Evolutionary conservation across 2,113 vertebrate genomes (phyloP), one percentile per base, ranked within the genome.

Genomic region (Forbesichthys papilliferus): DNA sequence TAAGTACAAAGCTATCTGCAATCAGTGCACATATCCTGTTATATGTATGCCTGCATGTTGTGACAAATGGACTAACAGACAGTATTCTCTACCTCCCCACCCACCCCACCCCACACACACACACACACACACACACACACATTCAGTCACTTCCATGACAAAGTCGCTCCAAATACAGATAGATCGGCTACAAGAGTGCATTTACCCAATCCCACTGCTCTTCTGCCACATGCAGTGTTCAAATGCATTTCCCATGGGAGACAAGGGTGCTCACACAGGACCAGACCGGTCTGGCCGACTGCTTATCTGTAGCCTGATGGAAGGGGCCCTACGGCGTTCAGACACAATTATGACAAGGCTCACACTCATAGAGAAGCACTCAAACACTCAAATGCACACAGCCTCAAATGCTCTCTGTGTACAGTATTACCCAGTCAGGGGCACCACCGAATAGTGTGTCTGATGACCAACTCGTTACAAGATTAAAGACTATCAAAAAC

Each of bases 401-500:
- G 11, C 34, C 8, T 11, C 27, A 9, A 33, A 46, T 8, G 10
- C 64, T 10, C n/a, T 27, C 3, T 16, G 27, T 42, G 27, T 13
- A 42, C 9, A 14, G 42, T 3, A 55, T 49, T 71, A 68, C 58
- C 68, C 75, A 78, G 56, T 79, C 77, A 75, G 73, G 64, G 59
- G 66, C 70, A 64, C 58, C 66, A 51, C 80, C 71, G 66, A 64
- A 75, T 54, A 48, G 66, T 78, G 48, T 5, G 56, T 86, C 87
- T 87, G 81, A 83, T 84, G 82, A 80, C 75, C 78, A 80, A 51
- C 61, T 60, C 66, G 63, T n/a, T 0, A 68, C 69, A 54, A 81
- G 78, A 88, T 85, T 76, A 85, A 86, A 88, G 83, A 78, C 73
- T 74, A 85, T 88, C 75, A 70, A 76, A 76, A 80, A 69, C 83